Evolutionary conservation across 2,113 vertebrate genomes (phyloP), one percentile per base, ranked within the genome.

Genomic region (Sclerurus mexicanus): DNA sequence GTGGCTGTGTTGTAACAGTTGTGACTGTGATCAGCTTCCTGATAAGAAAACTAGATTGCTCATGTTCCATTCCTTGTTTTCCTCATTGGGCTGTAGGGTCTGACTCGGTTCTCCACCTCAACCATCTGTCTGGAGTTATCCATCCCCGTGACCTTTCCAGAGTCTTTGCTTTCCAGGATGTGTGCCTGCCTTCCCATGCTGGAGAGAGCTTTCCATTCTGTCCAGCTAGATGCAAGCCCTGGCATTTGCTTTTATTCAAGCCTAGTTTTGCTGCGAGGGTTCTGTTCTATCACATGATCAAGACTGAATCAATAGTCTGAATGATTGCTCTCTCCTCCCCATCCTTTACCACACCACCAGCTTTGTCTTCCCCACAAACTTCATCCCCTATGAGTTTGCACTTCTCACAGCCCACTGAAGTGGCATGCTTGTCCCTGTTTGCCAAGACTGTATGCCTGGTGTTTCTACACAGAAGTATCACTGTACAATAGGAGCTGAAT

Each of bases 161-260:
- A 56, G 66, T 21, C 46, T 78, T 37, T 89, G 62, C 74, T 92
- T 89, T 89, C 66, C 78, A 95, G 35, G 67, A 88, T 62, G 40
- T 44, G 28, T 94, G 35, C 40, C 66, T 0, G 1, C 17, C 46
- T 59, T 25, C 37, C 17, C 12, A 8, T 9, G 3, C 31, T 28
- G 40, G 56, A 60, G 33, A 60, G 6, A n/a, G 25, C 31, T 87
- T 85, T 72, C n/a, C 9, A 3, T 76, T 80, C 71, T 21, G 9
- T 49, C 33, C 47, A 2, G 0, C 24, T 39, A n/a, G 37, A 62
- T 15, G 40, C 30, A 17, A 8, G 10, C 23, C 18, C 31, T 73
- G 50, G 27, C 31, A 53, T 91, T 40, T 66, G 16, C 3, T 11
- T 53, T 73, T 79, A 39, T 91, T 85, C 30, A 66, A 89, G 42